Evolutionary conservation across 2,113 vertebrate genomes (phyloP).

Genomic region (Jacana jacana): DNA sequence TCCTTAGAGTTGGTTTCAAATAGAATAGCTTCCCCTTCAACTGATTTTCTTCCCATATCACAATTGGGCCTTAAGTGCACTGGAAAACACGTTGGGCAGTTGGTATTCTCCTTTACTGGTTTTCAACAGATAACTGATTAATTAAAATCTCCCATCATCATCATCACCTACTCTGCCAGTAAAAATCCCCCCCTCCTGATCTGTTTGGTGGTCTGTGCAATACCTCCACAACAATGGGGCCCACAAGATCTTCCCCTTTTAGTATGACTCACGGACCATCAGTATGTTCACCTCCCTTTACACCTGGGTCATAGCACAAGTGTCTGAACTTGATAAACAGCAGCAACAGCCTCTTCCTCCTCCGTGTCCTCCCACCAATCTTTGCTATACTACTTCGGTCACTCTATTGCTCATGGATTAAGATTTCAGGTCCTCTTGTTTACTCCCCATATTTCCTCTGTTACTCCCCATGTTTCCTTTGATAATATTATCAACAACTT

Average conservation of each 20-base stretch:
- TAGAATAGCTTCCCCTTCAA: neutral
- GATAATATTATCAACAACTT: neutral
- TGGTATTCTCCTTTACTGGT: neutral
- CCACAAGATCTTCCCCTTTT: neutral
- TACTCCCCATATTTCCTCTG: neutral
- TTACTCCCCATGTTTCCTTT: neutral
- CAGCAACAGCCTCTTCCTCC: neutral
- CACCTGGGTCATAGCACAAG: neutral
- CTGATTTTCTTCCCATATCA: neutral
- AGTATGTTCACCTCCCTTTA: neutral
- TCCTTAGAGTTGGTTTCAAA: neutral
- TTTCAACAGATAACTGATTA: neutral
- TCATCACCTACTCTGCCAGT: neutral
- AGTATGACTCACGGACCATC: neutral
- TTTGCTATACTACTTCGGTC: neutral
- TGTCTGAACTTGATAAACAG: neutral
- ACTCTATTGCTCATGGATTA: neutral
- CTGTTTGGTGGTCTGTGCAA: neutral
- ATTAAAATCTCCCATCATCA: neutral
- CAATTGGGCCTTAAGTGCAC: neutral
- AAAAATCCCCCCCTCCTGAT: neutral
- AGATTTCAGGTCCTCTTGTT: neutral
- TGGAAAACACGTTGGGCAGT: neutral
- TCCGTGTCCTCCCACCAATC: neutral
- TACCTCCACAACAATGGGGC: neutral